These are phyloP conservation scores for Gastrophysa polygoni DNA, from an alignment of 2,888 invertebrate species.

Conservation along the genomic window DNA sequence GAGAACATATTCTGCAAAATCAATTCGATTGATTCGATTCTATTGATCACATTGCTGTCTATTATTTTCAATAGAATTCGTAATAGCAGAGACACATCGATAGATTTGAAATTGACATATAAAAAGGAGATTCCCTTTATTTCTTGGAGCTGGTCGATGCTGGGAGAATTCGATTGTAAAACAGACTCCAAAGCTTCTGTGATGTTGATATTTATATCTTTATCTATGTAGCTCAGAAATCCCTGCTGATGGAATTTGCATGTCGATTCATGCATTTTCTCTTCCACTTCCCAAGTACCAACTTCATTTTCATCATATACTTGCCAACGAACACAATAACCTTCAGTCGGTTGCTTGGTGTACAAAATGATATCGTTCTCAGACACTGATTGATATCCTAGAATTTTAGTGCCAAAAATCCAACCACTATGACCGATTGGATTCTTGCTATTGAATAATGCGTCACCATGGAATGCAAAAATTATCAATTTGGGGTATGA, in stretches of 20 bases:
- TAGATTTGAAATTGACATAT: conserved; percentile 21
- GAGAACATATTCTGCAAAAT: conserved; percentile 27
- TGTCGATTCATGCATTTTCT: neutral
- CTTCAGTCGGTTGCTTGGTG: neutral
- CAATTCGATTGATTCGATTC: conserved; percentile 13
- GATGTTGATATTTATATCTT: conserved; percentile 4
- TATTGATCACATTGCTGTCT: neutral
- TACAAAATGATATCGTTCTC: neutral
- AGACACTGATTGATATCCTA: neutral
- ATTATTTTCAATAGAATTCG: conserved; percentile 18
- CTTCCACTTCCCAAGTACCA: neutral
- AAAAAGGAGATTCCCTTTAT: conserved; percentile 24
- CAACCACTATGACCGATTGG: neutral
- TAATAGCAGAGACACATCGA: conserved; percentile 26
- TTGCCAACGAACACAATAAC: neutral
- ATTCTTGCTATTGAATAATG: conserved; percentile 19
- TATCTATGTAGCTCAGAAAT: neutral
- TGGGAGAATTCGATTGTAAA: conserved; percentile 4
- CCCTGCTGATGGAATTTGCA: neutral
- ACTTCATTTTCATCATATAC: neutral
- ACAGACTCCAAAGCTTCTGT: conserved; percentile 19
- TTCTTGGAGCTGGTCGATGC: conserved; percentile 19
- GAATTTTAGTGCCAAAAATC: neutral
- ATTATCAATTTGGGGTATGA: conserved; percentile 18
- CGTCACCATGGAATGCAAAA: conserved; percentile 15